Conservation (phyloP, 2,888 invertebrate genomes). For the Dicyrtoma fusca region DNA sequence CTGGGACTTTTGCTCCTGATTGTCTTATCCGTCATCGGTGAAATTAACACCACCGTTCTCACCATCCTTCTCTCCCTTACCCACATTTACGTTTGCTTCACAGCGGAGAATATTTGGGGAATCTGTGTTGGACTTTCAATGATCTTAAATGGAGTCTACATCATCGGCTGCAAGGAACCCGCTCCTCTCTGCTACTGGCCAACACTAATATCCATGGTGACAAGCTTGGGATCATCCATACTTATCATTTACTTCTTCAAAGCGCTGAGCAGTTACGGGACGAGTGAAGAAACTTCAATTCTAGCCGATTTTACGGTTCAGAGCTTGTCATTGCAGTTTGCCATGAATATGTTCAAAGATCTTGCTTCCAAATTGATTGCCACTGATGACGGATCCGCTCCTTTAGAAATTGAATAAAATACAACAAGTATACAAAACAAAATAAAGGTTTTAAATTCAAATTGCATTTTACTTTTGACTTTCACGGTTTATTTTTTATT, state of each 20-base stretch:
- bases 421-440: too few relatives aligned
- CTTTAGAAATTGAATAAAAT: too few relatives aligned
- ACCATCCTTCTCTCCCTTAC: neutral
- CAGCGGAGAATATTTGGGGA: conserved; percentile 8
- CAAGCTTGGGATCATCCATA: neutral
- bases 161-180: neutral
- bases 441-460: too few relatives aligned
- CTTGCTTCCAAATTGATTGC: too few relatives aligned
- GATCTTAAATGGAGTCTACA: neutral
- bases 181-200: conserved; percentile 8
- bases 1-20: conserved; percentile 4
- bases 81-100: neutral
- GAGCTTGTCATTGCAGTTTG: too few relatives aligned
- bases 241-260: conserved; percentile 3
- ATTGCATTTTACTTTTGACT: too few relatives aligned
- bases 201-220: neutral
- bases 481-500: too few relatives aligned
- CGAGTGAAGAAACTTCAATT: too few relatives aligned
- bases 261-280: neutral
- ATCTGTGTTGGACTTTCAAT: neutral
- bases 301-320: too few relatives aligned
- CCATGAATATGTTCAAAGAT: too few relatives aligned
- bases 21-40: neutral
- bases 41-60: neutral
- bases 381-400: too few relatives aligned